phyloP scores from a whole-genome alignment of 2,888 invertebrate species.

The Drosophila atripex region DNA sequence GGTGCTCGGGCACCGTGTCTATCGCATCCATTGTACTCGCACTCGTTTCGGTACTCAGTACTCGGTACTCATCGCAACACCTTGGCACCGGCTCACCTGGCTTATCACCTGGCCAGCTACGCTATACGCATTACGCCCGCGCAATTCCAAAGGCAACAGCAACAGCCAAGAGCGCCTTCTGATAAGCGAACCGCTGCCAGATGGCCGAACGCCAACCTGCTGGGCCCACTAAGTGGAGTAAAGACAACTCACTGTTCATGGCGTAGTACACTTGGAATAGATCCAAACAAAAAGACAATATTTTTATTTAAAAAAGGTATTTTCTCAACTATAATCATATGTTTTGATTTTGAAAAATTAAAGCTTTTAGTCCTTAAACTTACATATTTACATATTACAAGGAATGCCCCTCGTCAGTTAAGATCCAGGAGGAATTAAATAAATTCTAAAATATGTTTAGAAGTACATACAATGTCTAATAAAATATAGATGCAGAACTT shows the following conservation, averaged over 20 bases:
- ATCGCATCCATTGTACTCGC: conserved; percentile 6
- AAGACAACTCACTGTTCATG: conserved; percentile 40
- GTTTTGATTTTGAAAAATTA: too few species aligned
- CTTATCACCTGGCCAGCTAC: conserved; percentile 56
- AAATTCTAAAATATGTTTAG: too few species aligned
- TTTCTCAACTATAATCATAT: too few species aligned
- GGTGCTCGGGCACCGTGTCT: conserved; percentile 16
- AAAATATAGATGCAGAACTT: too few species aligned
- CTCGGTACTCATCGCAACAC: conserved; percentile 14
- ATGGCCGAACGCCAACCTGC: conserved; percentile 52
- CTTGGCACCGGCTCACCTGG: conserved; percentile 21
- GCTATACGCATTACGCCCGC: conserved; percentile 68
- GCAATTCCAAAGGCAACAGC: conserved; percentile 25
- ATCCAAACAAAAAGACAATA: too few species aligned
- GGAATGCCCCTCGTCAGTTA: too few species aligned
- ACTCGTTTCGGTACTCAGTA: background rate
- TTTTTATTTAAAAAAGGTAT: too few species aligned
- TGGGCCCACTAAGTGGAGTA: conserved; percentile 9
- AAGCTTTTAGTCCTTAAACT: too few species aligned
- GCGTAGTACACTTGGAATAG: conserved; percentile 7
- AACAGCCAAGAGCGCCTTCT: conserved; percentile 28
- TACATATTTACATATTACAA: too few species aligned
- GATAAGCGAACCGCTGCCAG: conserved; percentile 61
- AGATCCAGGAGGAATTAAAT: too few species aligned
- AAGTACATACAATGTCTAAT: too few species aligned